Evolutionary conservation across 2,113 vertebrate genomes (phyloP).

Genomic region (Sinocyclocheilus anophthalmus): DNA sequence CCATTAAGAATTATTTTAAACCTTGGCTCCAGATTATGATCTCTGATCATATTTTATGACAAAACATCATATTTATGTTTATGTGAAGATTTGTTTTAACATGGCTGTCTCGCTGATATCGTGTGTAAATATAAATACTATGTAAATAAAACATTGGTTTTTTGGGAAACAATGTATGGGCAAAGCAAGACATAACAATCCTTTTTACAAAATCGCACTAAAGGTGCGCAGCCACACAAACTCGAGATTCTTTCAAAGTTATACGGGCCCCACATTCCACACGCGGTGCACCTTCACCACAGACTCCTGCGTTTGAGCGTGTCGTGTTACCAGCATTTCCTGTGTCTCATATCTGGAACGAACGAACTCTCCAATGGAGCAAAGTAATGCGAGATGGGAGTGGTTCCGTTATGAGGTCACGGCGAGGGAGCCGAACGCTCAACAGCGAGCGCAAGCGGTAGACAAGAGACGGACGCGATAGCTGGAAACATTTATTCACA

Average conservation of each 20-base stretch:
- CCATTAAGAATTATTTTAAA: background rate
- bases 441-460: slow-evolving; percentile 43
- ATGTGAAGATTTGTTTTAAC: background rate
- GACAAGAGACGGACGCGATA: slow-evolving; percentile 51
- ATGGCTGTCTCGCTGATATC: background rate
- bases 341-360: slow-evolving; percentile 64
- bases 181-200: slow-evolving; percentile 11
- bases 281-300: slow-evolving; percentile 48
- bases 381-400: slow-evolving; percentile 63
- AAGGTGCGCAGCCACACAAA: slow-evolving; percentile 24
- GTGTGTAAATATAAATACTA: background rate
- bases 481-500: slow-evolving; percentile 45
- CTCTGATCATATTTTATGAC: background rate
- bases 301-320: slow-evolving; percentile 37
- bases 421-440: slow-evolving; percentile 58
- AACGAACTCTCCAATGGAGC: slow-evolving; percentile 56
- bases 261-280: slow-evolving; percentile 50
- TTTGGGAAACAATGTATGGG: background rate
- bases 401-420: slow-evolving; percentile 71
- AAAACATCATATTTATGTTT: background rate
- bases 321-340: slow-evolving; percentile 60
- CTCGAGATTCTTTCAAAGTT: slow-evolving; percentile 34
- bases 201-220: background rate
- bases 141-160: background rate
- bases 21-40: background rate